Percentiles rank a stretch among this genome's conserved stretches.
Conservation (phyloP, 92 coral and sea anemone genomes). For the Muricea muricata region DNA sequence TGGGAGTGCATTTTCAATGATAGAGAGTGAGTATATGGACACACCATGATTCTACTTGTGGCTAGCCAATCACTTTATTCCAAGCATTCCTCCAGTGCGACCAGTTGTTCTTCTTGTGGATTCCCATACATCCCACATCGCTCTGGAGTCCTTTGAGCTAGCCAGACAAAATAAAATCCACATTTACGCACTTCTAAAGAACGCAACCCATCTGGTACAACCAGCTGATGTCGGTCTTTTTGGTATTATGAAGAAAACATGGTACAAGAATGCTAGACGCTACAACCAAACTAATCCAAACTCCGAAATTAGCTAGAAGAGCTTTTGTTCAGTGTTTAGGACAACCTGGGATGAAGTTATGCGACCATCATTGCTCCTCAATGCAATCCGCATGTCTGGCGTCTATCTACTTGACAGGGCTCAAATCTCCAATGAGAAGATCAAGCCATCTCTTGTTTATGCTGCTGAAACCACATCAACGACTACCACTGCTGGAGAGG, state of each 20-base stretch:
- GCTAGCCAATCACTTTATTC: too few relatives aligned
- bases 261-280: slow-evolving; percentile 55
- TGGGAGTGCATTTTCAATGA: too few relatives aligned
- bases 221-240: slow-evolving; percentile 31
- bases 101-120: slow-evolving; percentile 60
- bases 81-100: slow-evolving; percentile 64
- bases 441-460: too few relatives aligned
- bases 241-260: slow-evolving; percentile 55
- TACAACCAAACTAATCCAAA: slow-evolving; percentile 50
- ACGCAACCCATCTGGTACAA: not conserved
- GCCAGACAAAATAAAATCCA: slow-evolving; percentile 52
- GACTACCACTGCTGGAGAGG: too few relatives aligned
- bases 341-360: slow-evolving; percentile 61
- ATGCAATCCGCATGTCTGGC: slow-evolving; percentile 39
- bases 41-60: too few relatives aligned
- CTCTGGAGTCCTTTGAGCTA: slow-evolving; percentile 43
- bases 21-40: too few relatives aligned
- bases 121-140: slow-evolving; percentile 50
- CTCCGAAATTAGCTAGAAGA: slow-evolving; percentile 47
- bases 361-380: slow-evolving; percentile 42
- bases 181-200: too few relatives aligned
- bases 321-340: slow-evolving; percentile 65
- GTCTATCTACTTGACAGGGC: slow-evolving; percentile 31
- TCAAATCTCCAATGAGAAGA: not conserved
- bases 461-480: too few relatives aligned